Evolutionary conservation across 1,140 invertebrate species (phyloP).

Genomic region (Drosophila aff.): DNA sequence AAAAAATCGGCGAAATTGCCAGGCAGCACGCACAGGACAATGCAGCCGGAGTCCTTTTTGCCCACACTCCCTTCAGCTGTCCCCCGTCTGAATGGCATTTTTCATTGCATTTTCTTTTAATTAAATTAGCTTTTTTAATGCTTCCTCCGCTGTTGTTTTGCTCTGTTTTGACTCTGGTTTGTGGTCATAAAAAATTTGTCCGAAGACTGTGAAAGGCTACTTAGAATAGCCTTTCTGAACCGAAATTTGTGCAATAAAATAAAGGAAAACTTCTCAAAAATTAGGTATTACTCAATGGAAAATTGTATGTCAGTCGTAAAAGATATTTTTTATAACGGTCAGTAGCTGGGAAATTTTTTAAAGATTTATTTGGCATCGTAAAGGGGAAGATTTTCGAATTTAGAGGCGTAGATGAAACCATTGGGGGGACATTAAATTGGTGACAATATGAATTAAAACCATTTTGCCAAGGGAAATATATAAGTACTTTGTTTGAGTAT

Average conservation of each 20-base stretch:
- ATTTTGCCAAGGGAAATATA: background rate
- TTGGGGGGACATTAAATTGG: background rate
- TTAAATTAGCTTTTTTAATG: constrained; percentile 82
- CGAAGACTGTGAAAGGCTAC: constrained; percentile 21
- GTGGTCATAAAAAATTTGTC: constrained; percentile 41
- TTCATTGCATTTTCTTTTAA: constrained; percentile 83
- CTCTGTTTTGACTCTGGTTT: constrained; percentile 54
- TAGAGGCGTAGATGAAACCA: background rate
- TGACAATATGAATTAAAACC: background rate
- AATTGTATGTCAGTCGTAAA: constrained; percentile 43
- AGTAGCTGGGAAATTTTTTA: background rate
- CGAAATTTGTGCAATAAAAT: constrained; percentile 37
- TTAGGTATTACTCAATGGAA: constrained; percentile 48
- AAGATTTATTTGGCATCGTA: background rate
- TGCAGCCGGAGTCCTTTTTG: constrained; percentile 30
- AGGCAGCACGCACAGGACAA: constrained; percentile 75
- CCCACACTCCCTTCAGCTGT: constrained; percentile 3
- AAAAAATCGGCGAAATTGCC: constrained; percentile 77
- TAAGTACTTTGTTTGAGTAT: background rate
- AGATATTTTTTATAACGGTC: background rate
- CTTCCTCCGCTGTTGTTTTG: constrained; percentile 59
- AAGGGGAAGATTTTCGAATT: background rate
- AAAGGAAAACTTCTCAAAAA: constrained; percentile 22
- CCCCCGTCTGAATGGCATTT: constrained; percentile 63
- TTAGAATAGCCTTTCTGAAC: constrained; percentile 20